Percentiles rank a stretch among this genome's conserved stretches.
Conservation (phyloP, 2,113 vertebrate species). For the Bombycilla garrulus region DNA sequence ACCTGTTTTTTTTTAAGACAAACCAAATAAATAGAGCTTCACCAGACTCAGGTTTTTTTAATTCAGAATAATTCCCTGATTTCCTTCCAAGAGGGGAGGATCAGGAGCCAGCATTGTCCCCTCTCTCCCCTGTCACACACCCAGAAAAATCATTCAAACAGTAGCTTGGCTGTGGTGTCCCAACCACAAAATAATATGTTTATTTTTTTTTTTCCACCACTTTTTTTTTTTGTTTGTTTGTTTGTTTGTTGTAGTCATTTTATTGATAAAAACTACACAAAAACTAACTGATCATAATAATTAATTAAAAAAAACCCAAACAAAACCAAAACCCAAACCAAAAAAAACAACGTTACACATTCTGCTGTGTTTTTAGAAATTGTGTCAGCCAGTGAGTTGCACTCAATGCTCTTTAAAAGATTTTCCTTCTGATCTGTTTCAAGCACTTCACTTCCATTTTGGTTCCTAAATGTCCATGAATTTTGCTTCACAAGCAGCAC, state of each 20-base stretch:
- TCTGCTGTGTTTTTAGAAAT: constrained; percentile 67
- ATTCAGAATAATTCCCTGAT: neutral
- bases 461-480: neutral
- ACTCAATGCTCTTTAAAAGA: constrained; percentile 6
- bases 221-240: neutral
- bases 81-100: neutral
- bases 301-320: constrained; percentile 67
- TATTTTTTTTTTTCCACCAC: constrained; percentile 72
- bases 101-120: neutral
- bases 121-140: neutral
- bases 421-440: neutral
- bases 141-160: constrained; percentile 60
- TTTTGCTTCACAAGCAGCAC: neutral
- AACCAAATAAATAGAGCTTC: neutral
- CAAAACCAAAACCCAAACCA: neutral
- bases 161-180: constrained; percentile 56
- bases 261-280: constrained; percentile 86
- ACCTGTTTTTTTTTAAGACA: neutral
- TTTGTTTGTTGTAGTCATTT: constrained; percentile 57
- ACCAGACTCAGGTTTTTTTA: neutral
- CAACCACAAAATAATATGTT: constrained; percentile 76
- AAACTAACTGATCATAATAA: constrained; percentile 76
- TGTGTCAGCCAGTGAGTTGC: constrained; percentile 51
- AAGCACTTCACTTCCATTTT: constrained; percentile 11
- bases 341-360: constrained; percentile 67